Base-by-base conservation (phyloP, 2,797 vertebrate species). In the Champsocephalus esox region DNA sequence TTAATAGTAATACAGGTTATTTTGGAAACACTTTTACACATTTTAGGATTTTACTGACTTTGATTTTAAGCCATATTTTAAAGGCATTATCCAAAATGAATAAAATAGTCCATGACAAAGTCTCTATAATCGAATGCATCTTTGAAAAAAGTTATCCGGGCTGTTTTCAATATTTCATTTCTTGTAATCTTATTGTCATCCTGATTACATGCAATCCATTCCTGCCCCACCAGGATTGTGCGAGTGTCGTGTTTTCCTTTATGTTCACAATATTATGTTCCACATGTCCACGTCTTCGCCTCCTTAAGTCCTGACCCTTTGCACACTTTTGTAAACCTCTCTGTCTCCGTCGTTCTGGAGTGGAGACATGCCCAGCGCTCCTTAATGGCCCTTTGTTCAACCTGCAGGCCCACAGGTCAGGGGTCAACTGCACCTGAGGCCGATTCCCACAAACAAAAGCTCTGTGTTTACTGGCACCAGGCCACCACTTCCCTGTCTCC, bases 381-480 rank as follows among this genome's bases (percentile, higher is more conserved):
- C 88, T 94, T 93, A 94, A 94, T 94, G 91, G 91, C 90, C 87
- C 92, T 95, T 95, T 95, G 94, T 95, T 94, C 92, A 93, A 94
- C 91, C 93, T 94, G 92, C 84, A 84, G 92, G 90, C 89, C 83
- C 49, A 84, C 50, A 74, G 94, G 95, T 96, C 93, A 94, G 84
- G 76, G 94, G 94, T 95, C 94, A 91, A 90, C 91, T 92, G 89
- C 95, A 95, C 95, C 95, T 95, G 93, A 95, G 95, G 95, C 93
- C 85, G 88, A 91, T 93, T 94, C 93, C 89, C 93, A 92, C 91
- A 87, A 89, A 93, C 91, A 93, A 93, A 94, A 92, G 92, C 87
- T 82, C 83, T 85, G 86, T 90, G 89, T 94, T 92, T 91, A 89
- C 88, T 75, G 86, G 89, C 91, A 88, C 85, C 84, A 86, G 89